Percentiles rank a stretch among this genome's conserved stretches.
phyloP scores from a whole-genome alignment of 2,797 vertebrate genomes.

The Crenichthys baileyi region DNA sequence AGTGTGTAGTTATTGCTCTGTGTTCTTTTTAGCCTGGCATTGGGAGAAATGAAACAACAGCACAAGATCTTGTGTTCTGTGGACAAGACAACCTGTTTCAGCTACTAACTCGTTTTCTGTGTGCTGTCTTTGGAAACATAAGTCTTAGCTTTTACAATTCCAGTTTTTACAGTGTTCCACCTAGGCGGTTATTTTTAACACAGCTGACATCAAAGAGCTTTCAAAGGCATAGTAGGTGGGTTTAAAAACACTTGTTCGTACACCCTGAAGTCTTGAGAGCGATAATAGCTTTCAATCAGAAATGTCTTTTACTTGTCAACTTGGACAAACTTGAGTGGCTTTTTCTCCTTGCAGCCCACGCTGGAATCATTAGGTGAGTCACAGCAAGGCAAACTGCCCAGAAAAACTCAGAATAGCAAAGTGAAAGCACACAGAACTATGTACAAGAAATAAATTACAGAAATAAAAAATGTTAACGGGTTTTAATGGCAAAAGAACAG shows the following conservation, averaged over 20 bases:
- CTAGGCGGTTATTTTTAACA: conserved; percentile 10
- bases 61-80: conserved; percentile 46
- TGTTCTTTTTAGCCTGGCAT: conserved; percentile 56
- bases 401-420: conserved; percentile 61
- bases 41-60: conserved; percentile 68
- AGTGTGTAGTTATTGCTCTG: conserved; percentile 69
- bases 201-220: conserved; percentile 13
- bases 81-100: conserved; percentile 73
- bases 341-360: conserved; percentile 57
- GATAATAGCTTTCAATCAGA: conserved; percentile 51
- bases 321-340: conserved; percentile 57
- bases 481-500: conserved; percentile 40
- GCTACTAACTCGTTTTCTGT: conserved; percentile 67
- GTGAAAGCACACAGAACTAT: conserved; percentile 65
- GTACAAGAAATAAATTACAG: conserved; percentile 27
- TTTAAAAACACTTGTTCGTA: conserved; percentile 28
- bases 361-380: conserved; percentile 75
- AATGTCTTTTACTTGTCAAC: conserved; percentile 39
- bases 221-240: conserved; percentile 7
- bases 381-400: conserved; percentile 52
- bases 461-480: conserved; percentile 53
- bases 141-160: conserved; percentile 30
- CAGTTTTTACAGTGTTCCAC: conserved; percentile 7
- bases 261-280: conserved; percentile 22
- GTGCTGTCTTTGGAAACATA: conserved; percentile 10